These are phyloP conservation scores for Pluvialis apricaria DNA, from an alignment of 2,113 vertebrate species.

Conservation along the genomic window DNA sequence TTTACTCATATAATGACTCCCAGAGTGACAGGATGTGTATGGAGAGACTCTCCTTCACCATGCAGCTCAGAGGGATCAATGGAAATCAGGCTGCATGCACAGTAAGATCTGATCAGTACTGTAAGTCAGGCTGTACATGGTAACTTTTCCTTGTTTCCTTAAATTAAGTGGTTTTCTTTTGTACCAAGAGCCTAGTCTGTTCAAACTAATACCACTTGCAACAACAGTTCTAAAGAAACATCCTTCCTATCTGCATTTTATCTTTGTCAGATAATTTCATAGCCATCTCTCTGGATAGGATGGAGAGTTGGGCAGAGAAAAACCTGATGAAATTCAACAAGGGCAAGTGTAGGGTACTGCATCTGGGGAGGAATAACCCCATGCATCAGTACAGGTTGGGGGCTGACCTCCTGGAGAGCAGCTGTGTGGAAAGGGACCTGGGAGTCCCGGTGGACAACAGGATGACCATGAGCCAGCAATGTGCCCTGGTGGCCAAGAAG, in stretches of 20 bases:
- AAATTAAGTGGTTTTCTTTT: not conserved
- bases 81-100: not conserved
- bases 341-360: too few species aligned
- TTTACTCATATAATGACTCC: not conserved
- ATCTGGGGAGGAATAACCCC: too few species aligned
- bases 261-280: not conserved
- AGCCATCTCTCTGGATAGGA: too few species aligned
- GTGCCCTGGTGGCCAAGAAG: too few species aligned
- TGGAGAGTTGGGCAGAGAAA: too few species aligned
- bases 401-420: too few species aligned
- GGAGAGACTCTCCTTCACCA: not conserved
- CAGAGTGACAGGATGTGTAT: too few species aligned
- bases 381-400: too few species aligned
- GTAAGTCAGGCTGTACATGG: not conserved
- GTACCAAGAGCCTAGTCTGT: not conserved
- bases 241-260: not conserved
- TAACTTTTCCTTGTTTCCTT: not conserved
- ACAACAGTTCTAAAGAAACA: not conserved
- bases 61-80: not conserved
- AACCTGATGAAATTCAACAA: too few species aligned
- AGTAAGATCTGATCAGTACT: not conserved
- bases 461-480: too few species aligned
- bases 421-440: too few species aligned
- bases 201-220: not conserved
- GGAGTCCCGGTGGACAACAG: too few species aligned